Conservation (phyloP, 1,140 invertebrate species). For the Ooceraea biroi region DNA sequence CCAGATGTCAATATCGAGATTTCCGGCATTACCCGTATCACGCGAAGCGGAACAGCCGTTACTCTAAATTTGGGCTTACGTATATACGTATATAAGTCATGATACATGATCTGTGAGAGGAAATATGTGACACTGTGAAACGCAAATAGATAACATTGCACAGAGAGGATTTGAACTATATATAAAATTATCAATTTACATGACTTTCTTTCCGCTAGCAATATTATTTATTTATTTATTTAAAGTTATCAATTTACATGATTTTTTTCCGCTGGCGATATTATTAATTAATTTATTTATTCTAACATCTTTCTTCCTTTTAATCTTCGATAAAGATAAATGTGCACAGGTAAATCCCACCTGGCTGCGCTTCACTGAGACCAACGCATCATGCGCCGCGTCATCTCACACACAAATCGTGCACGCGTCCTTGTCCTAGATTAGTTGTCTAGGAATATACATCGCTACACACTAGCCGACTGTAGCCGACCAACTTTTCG, state of each 20-base stretch:
- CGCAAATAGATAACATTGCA: too few relatives aligned
- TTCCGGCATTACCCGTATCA: slow-evolving; percentile 12
- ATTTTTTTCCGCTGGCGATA: too few relatives aligned
- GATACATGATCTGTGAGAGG: not conserved
- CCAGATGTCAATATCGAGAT: slow-evolving; percentile 51
- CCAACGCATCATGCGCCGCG: slow-evolving; percentile 59
- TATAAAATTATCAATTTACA: slow-evolving; percentile 36
- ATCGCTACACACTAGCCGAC: slow-evolving; percentile 61
- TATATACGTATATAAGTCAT: not conserved
- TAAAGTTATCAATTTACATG: slow-evolving; percentile 31
- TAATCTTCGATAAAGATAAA: slow-evolving; percentile 3
- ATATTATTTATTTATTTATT: too few relatives aligned
- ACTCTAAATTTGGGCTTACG: not conserved
- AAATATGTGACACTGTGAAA: too few relatives aligned
- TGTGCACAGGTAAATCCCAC: slow-evolving; percentile 6
- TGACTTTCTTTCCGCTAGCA: slow-evolving; percentile 1
- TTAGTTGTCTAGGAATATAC: slow-evolving; percentile 76
- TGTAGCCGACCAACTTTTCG: slow-evolving; percentile 78
- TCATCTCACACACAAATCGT: slow-evolving; percentile 73
- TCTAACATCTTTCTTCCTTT: not conserved
- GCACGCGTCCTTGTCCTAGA: slow-evolving; percentile 81
- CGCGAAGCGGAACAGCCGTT: not conserved
- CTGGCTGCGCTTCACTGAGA: slow-evolving; percentile 34
- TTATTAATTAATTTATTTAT: too few relatives aligned
- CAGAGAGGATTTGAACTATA: too few relatives aligned